Percentiles rank a stretch among this genome's conserved stretches.
Evolutionary conservation across 2,113 vertebrate genomes (phyloP).

Genomic region (Setophaga kirtlandii): DNA sequence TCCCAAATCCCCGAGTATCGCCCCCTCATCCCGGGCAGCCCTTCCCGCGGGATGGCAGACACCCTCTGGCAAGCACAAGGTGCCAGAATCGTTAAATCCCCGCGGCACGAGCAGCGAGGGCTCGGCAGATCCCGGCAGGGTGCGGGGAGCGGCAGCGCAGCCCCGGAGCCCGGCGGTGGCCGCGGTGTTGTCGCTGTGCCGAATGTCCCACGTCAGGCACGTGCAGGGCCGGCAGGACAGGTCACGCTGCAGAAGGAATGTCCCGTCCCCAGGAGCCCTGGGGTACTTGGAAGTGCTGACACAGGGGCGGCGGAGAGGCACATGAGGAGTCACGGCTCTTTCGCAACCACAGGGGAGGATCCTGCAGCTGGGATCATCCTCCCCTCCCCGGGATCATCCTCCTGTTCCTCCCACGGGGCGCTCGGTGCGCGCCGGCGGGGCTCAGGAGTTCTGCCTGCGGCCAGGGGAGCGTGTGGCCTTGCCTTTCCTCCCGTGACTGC

Average conservation of each 20-base stretch:
- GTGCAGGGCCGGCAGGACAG: not conserved
- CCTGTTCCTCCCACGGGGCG: not conserved
- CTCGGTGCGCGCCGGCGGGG: not conserved
- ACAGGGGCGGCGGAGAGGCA: not conserved
- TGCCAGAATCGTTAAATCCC: rapidly evolving
- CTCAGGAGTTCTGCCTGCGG: rapidly evolving
- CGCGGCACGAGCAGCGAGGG: not conserved
- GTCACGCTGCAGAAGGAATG: not conserved
- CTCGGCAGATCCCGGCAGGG: not conserved
- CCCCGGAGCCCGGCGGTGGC: not conserved
- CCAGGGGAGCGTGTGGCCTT: not conserved
- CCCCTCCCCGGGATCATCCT: not conserved
- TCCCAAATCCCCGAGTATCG: not conserved
- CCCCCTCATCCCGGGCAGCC: not conserved
- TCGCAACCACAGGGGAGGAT: not conserved
- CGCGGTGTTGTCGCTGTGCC: rapidly evolving
- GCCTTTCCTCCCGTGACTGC: not conserved
- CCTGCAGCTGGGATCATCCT: not conserved
- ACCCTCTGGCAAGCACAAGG: rapidly evolving
- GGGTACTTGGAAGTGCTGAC: not conserved
- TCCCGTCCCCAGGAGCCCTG: not conserved
- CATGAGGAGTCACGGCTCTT: not conserved
- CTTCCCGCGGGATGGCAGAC: not conserved
- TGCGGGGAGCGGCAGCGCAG: not conserved
- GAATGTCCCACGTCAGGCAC: not conserved